Evolutionary conservation across 2,888 invertebrate species (phyloP), one percentile per base, ranked within the genome.

Genomic region (Odontomyia ornata): DNA sequence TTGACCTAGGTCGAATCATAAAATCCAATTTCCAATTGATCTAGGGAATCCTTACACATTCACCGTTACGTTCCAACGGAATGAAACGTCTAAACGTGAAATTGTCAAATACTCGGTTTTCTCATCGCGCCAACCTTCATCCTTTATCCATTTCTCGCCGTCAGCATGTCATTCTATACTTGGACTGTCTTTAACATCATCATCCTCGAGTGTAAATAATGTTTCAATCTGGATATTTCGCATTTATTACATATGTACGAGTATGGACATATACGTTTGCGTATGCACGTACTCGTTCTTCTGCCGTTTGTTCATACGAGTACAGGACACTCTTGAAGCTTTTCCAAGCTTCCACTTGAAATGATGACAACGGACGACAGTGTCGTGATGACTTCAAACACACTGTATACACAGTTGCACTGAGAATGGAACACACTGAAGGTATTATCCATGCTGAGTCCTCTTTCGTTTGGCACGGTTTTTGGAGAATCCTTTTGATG

Each of bases 171-270:
- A n/a, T 9, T 15, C 52, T 36, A 36, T 36, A 36, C 5, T 36
- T 9, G 36, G 36, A 36, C 28, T 28, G 30, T 64, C 64, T 65
- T 65, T 65, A 27, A 65, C 36, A 36, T 65, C 21, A 27, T 28
- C 36, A 36, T 65, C 21, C 65, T 18, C 65, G 65, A 36, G 65
- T 65, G 36, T 65, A 36, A 65, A 65, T 65, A 65, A 65, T 65
- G 65, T 65, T 65, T 65, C 36, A 65, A 65, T 65, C 65, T 11
- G 27, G 1, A 5, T n/a, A 36, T 65, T 65, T 65, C 65, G 4
- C 65, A 36, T 36, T 36, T 36, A 36, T 65, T 65, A 18, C 65
- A 27, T 36, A 27, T 25, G 23, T 62, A 27, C 28, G 11, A 30
- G 13, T 36, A 27, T 25, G 23, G 23, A 27, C 28, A 36, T 9